Percentiles rank a stretch among this genome's conserved stretches.
These are phyloP conservation scores for Setophaga coronata DNA, from an alignment of 2,113 vertebrate species.

Conservation along the genomic window DNA sequence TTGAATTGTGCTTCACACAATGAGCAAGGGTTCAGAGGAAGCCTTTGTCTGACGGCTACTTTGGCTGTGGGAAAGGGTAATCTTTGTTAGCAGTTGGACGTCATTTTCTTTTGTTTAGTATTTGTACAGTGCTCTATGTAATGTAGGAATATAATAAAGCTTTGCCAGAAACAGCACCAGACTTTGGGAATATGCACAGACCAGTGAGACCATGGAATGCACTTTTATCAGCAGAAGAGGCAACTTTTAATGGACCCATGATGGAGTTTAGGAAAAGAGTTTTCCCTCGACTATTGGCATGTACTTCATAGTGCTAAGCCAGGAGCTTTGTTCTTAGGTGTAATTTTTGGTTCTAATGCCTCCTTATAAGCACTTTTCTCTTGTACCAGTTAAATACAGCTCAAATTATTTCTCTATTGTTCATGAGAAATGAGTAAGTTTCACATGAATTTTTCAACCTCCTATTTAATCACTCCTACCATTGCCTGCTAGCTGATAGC, in stretches of 20 bases:
- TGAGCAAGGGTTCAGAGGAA: not conserved
- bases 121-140: not conserved
- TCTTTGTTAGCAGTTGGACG: constrained; percentile 22
- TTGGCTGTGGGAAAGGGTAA: not conserved
- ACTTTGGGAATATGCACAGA: not conserved
- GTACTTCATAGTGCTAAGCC: not conserved
- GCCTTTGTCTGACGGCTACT: constrained; percentile 4
- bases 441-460: not conserved
- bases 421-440: not conserved
- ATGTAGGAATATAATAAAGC: not conserved
- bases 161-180: not conserved
- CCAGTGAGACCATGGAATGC: not conserved
- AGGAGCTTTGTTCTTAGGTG: not conserved
- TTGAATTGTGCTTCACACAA: not conserved
- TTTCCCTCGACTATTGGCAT: not conserved
- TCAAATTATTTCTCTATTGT: not conserved
- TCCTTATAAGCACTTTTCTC: not conserved
- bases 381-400: not conserved
- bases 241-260: not conserved
- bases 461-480: not conserved
- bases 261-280: not conserved
- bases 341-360: not conserved
- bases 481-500: not conserved
- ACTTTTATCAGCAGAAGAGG: not conserved
- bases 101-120: constrained; percentile 1